Base-by-base conservation (phyloP, 2,888 invertebrate species). In the Heteromyza rotundicornis region DNA sequence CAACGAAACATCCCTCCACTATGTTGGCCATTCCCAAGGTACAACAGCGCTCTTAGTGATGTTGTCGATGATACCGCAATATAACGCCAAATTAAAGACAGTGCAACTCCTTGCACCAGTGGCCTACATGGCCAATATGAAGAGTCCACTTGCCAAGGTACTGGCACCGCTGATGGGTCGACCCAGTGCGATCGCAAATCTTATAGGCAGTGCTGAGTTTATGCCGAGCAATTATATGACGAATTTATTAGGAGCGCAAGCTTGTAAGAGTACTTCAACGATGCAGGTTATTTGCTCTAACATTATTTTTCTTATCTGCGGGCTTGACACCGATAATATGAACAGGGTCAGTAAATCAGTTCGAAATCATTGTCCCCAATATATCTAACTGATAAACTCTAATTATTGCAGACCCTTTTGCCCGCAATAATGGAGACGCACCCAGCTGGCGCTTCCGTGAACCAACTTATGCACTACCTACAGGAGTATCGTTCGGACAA, bases 41-140 rank as follows among this genome's bases (percentile, higher is more conserved):
- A 92, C 93, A 0, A 91, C 94, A 0, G 87, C 89, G 69, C 88
- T 90, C 72, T 92, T 90, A 74, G 90, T 90, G 1, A 85, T 92
- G 77, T 85, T 92, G 54, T 89, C 91, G 1, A 86, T 87, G 19
- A 84, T 87, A 67, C 89, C 90, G 0, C 86, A 90, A 68, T 89
- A 90, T 66, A 89, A 91, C 69, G 86, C 88, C 50, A 86, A 88
- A 56, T 84, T 93, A 35, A 86, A 87, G 70, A 86, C 88, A 0
- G 90, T 90, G 73, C 88, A 89, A 63, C 87, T 89, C 20, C 81
- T 91, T 61, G 91, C 90, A 1, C 92, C 92, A 0, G 88, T 92
- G 0, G 89, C 89, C 0, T 90, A 86, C 69, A 86, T 89, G 76
- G 66, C 73, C 1, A 73, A 77, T 57, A 77, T 80, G 70, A 79